Base-by-base conservation (phyloP, 2,888 invertebrate species). In the Tuta absoluta region DNA sequence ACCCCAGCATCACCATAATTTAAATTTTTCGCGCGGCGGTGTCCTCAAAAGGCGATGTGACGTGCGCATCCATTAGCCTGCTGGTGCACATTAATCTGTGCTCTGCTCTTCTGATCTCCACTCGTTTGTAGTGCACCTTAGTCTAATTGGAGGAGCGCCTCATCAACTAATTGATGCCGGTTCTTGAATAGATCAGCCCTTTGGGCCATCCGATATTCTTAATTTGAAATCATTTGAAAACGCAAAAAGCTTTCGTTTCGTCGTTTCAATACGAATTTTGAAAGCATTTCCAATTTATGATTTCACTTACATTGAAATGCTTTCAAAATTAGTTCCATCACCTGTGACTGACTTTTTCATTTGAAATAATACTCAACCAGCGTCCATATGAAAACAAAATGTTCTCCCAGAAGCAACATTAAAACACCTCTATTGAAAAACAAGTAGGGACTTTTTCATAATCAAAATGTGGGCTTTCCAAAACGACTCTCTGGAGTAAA, bases 1-100 rank as follows among this genome's bases (percentile, higher is more conserved):
- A 41, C 59, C 62, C 41, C 33, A 53, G 10, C 41, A 62, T 53
- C 8, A 11, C 37, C 37, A 51, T 33, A 23, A 33, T 61, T 61
- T 28, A 56, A 56, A 17, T 56, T 33, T 48, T 45, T 45, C 38
- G 53, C 53, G 53, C 38, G 53, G 62, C 62, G 62, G 62, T 49
- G 41, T 62, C 38, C 62, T 71, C 69, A 73, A 72, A 71, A 68
- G 69, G 68, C 68, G 66, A 63, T 56, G 63, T 66, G 60, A 51
- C 72, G 72, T 70, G 67, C 66, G 66, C 78, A 82, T 84, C 75
- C 68, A 81, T 82, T 76, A 78, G 45, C 69, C 64, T 67, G 69
- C 67, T 70, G 71, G 67, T 59, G 66, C 62, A 64, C 71, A 84
- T 85, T 80, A 79, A 79, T 84, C 75, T 75, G 63, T 63, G 62